Percentiles rank a stretch among this genome's conserved stretches.
phyloP scores from a whole-genome alignment of 2,797 vertebrate genomes.

The Toxotes lorentzi region DNA sequence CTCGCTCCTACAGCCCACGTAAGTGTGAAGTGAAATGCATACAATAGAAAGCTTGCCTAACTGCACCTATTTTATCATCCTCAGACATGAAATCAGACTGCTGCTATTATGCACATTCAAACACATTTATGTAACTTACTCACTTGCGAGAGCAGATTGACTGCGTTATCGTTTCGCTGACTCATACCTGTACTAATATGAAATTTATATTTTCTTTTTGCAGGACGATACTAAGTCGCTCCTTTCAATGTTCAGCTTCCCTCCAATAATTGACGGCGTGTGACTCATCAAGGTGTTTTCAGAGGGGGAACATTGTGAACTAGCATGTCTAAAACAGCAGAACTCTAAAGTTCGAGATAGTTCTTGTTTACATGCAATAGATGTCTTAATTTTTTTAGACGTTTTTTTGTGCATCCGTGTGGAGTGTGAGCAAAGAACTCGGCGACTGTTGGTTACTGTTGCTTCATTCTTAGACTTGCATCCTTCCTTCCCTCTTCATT shows the following conservation, averaged over 20 bases:
- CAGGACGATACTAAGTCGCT: slow-evolving; percentile 81
- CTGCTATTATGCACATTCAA: not conserved
- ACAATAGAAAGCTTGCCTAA: slow-evolving; percentile 1
- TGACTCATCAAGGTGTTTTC: slow-evolving; percentile 54
- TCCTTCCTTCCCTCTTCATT: slow-evolving; percentile 20
- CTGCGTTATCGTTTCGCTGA: not conserved
- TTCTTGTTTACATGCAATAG: slow-evolving; percentile 70
- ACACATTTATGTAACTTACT: not conserved
- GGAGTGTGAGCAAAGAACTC: slow-evolving; percentile 55
- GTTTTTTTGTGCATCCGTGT: slow-evolving; percentile 53
- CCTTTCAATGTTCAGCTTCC: slow-evolving; percentile 41
- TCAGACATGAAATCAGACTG: slow-evolving; percentile 2
- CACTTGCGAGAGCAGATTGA: not conserved
- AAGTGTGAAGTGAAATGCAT: slow-evolving; percentile 73
- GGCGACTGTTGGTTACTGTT: slow-evolving; percentile 15
- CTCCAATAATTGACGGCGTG: slow-evolving; percentile 51
- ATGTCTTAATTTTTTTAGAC: slow-evolving; percentile 66
- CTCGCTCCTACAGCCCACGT: slow-evolving; percentile 95
- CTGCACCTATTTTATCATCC: not conserved
- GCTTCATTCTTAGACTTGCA: slow-evolving; percentile 10
- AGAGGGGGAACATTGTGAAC: slow-evolving; percentile 34
- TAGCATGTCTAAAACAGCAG: slow-evolving; percentile 48
- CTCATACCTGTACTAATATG: slow-evolving; percentile 17
- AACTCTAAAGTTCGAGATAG: slow-evolving; percentile 47
- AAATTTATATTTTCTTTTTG: slow-evolving; percentile 30